These are phyloP conservation scores for Scortum barcoo DNA, from an alignment of 2,113 vertebrate genomes.

Conservation along the genomic window DNA sequence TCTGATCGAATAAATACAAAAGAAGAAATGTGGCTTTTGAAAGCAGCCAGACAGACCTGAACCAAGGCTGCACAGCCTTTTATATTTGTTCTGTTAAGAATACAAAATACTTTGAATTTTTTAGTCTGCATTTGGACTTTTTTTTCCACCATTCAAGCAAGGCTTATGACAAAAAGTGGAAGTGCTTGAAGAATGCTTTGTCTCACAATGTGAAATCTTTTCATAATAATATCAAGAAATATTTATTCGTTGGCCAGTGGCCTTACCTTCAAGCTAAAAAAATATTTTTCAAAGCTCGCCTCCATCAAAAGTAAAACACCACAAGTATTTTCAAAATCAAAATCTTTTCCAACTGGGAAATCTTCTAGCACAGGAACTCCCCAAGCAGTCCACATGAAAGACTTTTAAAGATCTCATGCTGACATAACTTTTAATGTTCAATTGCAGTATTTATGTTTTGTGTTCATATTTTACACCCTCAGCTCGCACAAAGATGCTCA, in stretches of 20 bases:
- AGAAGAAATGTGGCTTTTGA: not conserved
- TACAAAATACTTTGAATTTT: not conserved
- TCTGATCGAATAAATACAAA: not conserved
- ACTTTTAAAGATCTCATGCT: not conserved
- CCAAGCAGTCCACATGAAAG: not conserved
- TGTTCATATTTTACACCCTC: not conserved
- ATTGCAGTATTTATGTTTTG: not conserved
- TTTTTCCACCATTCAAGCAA: no score
- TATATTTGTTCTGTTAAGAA: no score
- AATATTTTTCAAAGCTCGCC: not conserved
- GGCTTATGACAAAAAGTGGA: no score
- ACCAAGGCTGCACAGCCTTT: not conserved
- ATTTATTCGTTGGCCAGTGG: no score
- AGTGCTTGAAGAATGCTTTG: no score
- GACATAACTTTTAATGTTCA: not conserved
- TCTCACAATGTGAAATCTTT: no score
- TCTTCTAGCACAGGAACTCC: not conserved
- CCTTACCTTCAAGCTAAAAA: not conserved
- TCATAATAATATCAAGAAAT: no score
- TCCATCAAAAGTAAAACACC: no score
- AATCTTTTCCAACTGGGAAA: not conserved
- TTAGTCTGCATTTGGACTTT: no score
- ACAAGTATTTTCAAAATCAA: no score
- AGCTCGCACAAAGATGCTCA: not conserved
- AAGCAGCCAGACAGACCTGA: not conserved